Evolutionary conservation across 2,797 vertebrate species (phyloP), one percentile per base, ranked within the genome.

Genomic region (Heteromormyrus szaboi): DNA sequence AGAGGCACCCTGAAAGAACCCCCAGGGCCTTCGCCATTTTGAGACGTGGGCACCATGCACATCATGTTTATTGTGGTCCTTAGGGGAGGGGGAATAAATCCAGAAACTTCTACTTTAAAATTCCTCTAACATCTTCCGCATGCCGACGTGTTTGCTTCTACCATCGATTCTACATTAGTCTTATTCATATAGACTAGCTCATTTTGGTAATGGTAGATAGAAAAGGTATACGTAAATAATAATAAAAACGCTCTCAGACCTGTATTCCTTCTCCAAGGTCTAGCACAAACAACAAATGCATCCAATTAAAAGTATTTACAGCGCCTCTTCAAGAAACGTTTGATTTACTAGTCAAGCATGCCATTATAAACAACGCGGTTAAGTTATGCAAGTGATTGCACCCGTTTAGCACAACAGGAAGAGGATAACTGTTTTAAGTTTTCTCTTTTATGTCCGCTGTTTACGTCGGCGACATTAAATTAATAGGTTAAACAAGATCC

Each of bases 401-500:
- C 19, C 76, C 12, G 19, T 46, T 46, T 46, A 46, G 19, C 76
- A 46, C 76, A 81, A 81, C 19, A 46, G 9, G 37, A 79, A 44
- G 76, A 81, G 7, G 19, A n/a, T n/a, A 81, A 81, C 76, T 81
- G 41, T 44, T 81, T 44, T 79, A 79, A 79, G 17, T 79, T 41
- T 81, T 81, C 19, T 44, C 41, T 44, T 81, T 46, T 8, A 22
- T 46, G 41, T 22, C 72, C 6, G 7, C 19, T 81, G 76, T 81
- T 22, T 46, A 46, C 76, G 76, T 81, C 76, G 76, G 76, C 7
- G 41, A 46, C 76, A 46, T 19, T 22, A 81, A 22, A 81, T 81
- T 81, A 46, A n/a, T 81, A 81, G 19, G 76, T 81, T 46, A 46
- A 81, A 81, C 76, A 81, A 81, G 76, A 81, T 81, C 76, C 17